Conservation (phyloP, 1,140 invertebrate species). For the Apolygus lucorum region DNA sequence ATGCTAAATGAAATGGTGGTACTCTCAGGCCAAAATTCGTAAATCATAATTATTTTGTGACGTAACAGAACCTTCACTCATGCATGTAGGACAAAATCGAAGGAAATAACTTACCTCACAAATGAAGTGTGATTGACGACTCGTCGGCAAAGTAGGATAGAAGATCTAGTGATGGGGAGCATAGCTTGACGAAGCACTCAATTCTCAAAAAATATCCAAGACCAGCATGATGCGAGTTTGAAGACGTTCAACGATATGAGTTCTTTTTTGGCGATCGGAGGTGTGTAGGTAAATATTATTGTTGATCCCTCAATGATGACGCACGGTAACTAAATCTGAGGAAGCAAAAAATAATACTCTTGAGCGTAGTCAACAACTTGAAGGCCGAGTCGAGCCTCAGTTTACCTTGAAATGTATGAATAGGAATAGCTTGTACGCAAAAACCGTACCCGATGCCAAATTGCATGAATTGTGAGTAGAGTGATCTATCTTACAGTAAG, state of each 20-base stretch:
- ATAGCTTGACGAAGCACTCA: no score
- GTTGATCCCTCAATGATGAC: background rate
- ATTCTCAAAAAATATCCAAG: background rate
- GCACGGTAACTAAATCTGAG: background rate
- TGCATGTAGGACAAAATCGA: background rate
- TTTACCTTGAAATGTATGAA: no score
- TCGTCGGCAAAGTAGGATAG: background rate
- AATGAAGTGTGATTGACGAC: background rate
- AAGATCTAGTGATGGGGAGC: background rate
- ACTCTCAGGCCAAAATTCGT: background rate
- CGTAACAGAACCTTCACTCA: background rate
- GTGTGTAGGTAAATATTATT: background rate
- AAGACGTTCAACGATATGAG: background rate
- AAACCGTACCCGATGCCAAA: no score
- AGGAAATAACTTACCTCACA: background rate
- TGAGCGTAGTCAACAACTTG: background rate
- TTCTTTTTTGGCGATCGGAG: background rate
- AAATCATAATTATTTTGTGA: background rate
- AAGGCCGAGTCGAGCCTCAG: no score
- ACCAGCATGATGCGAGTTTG: background rate
- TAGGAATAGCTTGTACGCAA: no score
- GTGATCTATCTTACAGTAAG: no score
- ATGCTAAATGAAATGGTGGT: background rate
- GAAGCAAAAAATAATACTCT: background rate
- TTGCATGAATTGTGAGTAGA: no score